Base-by-base conservation (phyloP, 2,797 vertebrate genomes). In the Melanotaenia parkinsoni region DNA sequence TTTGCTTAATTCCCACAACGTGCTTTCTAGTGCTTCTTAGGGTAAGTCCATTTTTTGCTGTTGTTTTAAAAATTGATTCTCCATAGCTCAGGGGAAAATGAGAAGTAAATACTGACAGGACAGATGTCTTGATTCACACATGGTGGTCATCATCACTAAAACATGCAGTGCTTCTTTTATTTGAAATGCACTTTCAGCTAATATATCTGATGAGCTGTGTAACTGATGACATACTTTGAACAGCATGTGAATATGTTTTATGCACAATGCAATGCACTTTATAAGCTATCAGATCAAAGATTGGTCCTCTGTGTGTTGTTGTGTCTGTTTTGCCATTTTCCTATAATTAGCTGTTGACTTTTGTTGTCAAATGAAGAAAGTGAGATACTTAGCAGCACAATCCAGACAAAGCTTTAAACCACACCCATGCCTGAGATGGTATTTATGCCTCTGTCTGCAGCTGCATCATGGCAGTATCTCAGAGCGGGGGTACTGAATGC, bases 1-100 rank as follows among this genome's bases (percentile, higher is more conserved):
- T 85, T 84, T 85, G 51, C 64, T 83, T 87, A 86, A 87, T 84
- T 90, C 80, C 84, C 84, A 18, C 58, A 74, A 72, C 28, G 50
- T 87, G 72, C 63, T 66, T 82, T 58, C 63, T 73, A 72, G 72
- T 38, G 59, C 67, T 63, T 64, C 79, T 86, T 22, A 33, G 77
- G 79, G 73, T 76, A 72, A 61, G 84, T 85, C 26, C 33, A 70
- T 76, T 61, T 70, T 66, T 78, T 77, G 35, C 60, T 81, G 43
- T 77, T 71, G 54, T 73, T 74, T 78, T 72, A 69, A 74, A 87
- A 80, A 45, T 7, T 26, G 54, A 47, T 82, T 32, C 24, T 74
- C 13, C 58, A 8, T 20, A 37, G 61, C 74, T 73, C 69, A 26
- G 64, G 65, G 74, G 70, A 61, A 59, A 56, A 35, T 45, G 22